These are phyloP conservation scores for Ochropleura leucogaster DNA, from an alignment of 2,888 invertebrate species.

Conservation along the genomic window DNA sequence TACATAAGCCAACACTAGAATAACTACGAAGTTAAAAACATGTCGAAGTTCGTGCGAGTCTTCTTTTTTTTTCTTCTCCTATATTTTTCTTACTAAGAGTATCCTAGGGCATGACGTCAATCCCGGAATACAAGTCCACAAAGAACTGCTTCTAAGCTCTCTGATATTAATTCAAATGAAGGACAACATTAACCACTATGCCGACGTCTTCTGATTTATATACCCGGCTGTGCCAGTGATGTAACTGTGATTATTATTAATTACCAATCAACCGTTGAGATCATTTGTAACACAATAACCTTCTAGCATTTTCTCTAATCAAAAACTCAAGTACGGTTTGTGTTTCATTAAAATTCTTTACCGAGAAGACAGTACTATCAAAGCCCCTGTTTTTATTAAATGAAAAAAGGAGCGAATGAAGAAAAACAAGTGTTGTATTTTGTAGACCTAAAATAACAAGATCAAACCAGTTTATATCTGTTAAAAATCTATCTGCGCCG, in stretches of 20 bases:
- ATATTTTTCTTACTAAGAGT: constrained; percentile 1
- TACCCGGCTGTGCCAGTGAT: constrained; percentile 13
- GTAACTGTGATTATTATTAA: constrained; percentile 45
- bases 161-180: constrained; percentile 12
- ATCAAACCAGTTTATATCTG: constrained; percentile 23
- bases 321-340: constrained; percentile 8
- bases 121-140: constrained; percentile 1
- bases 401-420: not conserved
- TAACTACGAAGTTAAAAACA: not conserved
- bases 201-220: constrained; percentile 35
- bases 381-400: not conserved
- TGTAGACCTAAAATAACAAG: constrained; percentile 22
- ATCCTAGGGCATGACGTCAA: constrained; percentile 2
- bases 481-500: constrained; percentile 27
- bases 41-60: not conserved
- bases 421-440: constrained; percentile 6
- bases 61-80: not conserved
- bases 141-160: not conserved
- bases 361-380: not conserved
- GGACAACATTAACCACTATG: constrained; percentile 13
- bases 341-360: constrained; percentile 4
- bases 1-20: not conserved
- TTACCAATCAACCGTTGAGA: constrained; percentile 38
- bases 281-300: constrained; percentile 41
- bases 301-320: constrained; percentile 14